Evolutionary conservation across 1,140 invertebrate genomes (phyloP), one percentile per base, ranked within the genome.

Genomic region (Drosophila ironensis): DNA sequence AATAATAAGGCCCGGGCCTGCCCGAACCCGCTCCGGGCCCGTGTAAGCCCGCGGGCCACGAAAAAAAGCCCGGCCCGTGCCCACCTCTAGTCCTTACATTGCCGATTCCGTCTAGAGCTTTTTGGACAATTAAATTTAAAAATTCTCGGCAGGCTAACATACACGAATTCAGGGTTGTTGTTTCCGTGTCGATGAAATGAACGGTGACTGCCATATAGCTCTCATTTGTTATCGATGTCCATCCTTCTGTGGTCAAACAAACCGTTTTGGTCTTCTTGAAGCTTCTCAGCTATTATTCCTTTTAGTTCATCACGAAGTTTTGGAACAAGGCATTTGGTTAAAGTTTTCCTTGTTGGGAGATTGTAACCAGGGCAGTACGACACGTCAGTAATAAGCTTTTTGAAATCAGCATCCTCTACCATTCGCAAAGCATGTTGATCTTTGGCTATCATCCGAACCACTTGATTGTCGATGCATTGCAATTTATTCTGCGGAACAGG

Each of bases 81-180:
- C 25, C 25, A 7, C 25, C 25, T 27, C 25, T 27, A 27, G 25
- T 27, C 11, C 35, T 8, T 20, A 51, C 14, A 38, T 2, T 51
- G 47, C 35, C 8, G 4, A 40, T 19, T 28, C n/a, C 7, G 5
- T 28, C 37, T 20, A 51, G 4, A 12, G 4, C 35, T 24, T 51
- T 51, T n/a, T 51, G 37, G 12, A 51, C 37, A 20, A 51, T 51
- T 20, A 40, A 17, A 41, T 51, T 51, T 40, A 41, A 40, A 28
- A 28, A 28, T 28, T 8, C 9, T 28, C 27, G 27, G 9, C 27
- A 28, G 11, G 27, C 27, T 28, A 28, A 28, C 27, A 28, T 28
- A 28, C 4, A 28, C 2, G 27, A 28, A 28, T 9, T 17, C 1
- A 20, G 17, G 6, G 16, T 20, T 33, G 28, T 35, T 20, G 27